Conservation (phyloP, 2,888 invertebrate species). For the Cyclophora punctaria region DNA sequence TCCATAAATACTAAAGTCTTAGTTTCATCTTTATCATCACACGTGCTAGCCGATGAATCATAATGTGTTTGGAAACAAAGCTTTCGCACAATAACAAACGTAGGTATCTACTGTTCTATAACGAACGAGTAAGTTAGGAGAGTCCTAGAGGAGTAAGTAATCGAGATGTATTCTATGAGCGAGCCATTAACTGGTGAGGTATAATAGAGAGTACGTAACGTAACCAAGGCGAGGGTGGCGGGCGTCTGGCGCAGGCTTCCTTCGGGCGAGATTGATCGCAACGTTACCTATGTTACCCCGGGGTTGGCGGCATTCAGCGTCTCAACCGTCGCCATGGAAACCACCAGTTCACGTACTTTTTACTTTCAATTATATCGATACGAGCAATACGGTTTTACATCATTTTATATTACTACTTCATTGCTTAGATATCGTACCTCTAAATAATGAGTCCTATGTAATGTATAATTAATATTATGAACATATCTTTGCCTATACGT, state of each 20-base stretch:
- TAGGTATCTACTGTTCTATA: conserved; percentile 1
- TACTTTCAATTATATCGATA: not conserved
- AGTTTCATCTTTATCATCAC: too few relatives aligned
- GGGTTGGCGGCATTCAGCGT: conserved; percentile 40
- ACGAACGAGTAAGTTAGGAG: not conserved
- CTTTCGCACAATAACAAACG: too few relatives aligned
- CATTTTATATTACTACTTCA: too few relatives aligned
- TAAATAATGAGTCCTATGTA: too few relatives aligned
- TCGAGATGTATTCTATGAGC: not conserved
- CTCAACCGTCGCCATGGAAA: conserved; percentile 60
- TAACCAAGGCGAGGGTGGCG: conserved; percentile 16
- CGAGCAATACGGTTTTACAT: not conserved
- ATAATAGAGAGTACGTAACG: conserved; percentile 2
- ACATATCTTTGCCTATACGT: too few relatives aligned
- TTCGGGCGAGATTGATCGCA: conserved; percentile 61
- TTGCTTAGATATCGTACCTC: too few relatives aligned
- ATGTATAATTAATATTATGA: too few relatives aligned
- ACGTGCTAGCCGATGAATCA: conserved; percentile 1
- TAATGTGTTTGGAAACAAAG: not conserved
- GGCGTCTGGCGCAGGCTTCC: conserved; percentile 41
- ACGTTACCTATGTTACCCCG: conserved; percentile 26
- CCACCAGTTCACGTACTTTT: conserved; percentile 23
- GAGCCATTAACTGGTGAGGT: conserved; percentile 1
- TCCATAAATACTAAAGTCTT: not conserved
- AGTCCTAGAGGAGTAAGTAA: not conserved